Evolutionary conservation across 2,113 vertebrate species (phyloP).

Genomic region (Ondatra zibethicus): DNA sequence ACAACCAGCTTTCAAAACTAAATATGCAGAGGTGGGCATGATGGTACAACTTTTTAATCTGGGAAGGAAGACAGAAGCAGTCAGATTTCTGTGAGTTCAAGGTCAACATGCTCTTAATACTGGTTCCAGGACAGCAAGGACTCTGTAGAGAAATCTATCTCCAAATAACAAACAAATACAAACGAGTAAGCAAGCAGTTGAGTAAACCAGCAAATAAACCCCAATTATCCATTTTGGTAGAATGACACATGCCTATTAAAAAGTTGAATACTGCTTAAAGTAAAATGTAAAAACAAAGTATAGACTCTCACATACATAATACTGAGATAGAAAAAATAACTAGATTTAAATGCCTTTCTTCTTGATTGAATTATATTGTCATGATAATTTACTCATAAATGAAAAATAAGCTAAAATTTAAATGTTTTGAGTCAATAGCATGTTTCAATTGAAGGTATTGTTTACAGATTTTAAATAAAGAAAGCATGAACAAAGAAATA

Average conservation of each 20-base stretch:
- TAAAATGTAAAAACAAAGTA: background rate
- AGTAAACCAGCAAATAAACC: background rate
- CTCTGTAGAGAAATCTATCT: background rate
- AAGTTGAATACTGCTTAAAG: background rate
- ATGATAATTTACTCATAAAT: background rate
- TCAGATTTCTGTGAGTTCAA: background rate
- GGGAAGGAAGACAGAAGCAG: background rate
- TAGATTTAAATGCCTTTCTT: background rate
- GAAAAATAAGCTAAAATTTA: background rate
- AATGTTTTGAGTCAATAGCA: background rate
- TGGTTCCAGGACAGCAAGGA: background rate
- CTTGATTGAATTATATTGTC: background rate
- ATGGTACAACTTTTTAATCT: background rate
- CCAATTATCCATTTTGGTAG: background rate
- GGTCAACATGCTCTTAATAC: background rate
- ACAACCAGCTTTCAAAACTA: background rate
- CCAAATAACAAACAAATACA: background rate
- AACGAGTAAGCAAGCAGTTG: background rate
- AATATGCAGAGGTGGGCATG: background rate
- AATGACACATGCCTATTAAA: background rate
- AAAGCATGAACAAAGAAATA: background rate
- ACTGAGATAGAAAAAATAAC: background rate
- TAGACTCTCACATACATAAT: background rate
- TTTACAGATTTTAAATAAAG: background rate
- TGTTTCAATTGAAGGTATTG: background rate